Evolutionary conservation across 2,888 invertebrate species (phyloP).

Genomic region (Reticulitermes lucifugus): DNA sequence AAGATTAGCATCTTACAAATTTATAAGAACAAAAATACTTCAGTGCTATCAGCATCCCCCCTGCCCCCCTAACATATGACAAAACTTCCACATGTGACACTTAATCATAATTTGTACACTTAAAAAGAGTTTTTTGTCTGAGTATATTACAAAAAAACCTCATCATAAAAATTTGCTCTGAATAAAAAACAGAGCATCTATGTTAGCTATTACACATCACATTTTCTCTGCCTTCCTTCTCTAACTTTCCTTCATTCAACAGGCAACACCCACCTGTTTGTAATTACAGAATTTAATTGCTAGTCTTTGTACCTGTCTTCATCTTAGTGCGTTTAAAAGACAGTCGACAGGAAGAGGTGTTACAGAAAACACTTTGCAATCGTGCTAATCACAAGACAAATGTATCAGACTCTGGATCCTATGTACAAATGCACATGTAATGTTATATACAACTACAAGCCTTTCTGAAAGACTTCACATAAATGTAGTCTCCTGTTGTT

Average conservation of each 20-base stretch:
- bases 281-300: background rate
- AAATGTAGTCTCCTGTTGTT: background rate
- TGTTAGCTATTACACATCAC: background rate
- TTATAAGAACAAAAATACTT: background rate
- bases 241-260: background rate
- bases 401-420: conserved; percentile 12
- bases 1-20: background rate
- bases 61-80: background rate
- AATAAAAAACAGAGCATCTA: conserved; percentile 24
- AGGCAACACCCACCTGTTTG: background rate
- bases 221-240: background rate
- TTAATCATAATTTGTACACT: conserved; percentile 37
- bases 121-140: conserved; percentile 16
- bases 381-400: conserved; percentile 7
- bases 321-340: background rate
- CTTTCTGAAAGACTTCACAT: conserved; percentile 31
- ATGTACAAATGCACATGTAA: conserved; percentile 5
- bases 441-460: conserved; percentile 17
- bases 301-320: conserved; percentile 25
- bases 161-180: conserved; percentile 31
- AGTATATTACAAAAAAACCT: conserved; percentile 36
- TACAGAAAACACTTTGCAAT: background rate
- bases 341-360: background rate
- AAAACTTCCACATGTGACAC: conserved; percentile 18
- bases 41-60: background rate